A percentile compares a stretch with the other conserved stretches of the same genome.
Evolutionary conservation across 2,888 invertebrate species (phyloP).

Genomic region (Sussaba pulchella): DNA sequence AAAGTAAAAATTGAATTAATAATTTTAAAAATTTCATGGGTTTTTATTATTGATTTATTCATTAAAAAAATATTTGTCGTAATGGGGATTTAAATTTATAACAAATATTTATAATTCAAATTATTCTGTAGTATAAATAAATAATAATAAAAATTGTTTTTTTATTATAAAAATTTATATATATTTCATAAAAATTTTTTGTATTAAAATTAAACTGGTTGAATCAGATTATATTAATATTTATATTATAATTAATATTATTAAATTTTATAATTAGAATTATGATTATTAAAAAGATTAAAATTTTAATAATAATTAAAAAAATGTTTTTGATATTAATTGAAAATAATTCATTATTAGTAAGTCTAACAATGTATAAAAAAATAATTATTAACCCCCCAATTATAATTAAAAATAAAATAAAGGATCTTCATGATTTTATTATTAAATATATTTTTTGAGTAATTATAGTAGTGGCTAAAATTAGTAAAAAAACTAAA

Average conservation of each 20-base stretch:
- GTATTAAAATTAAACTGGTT: conserved; percentile 78
- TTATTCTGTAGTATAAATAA: conserved; percentile 87
- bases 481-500: conserved; percentile 85
- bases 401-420: conserved; percentile 87
- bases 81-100: conserved; percentile 29
- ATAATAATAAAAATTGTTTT: conserved; percentile 80
- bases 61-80: conserved; percentile 64
- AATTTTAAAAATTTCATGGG: conserved; percentile 85
- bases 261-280: conserved; percentile 54
- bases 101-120: conserved; percentile 80
- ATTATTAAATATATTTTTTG: conserved; percentile 83
- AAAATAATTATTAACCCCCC: conserved; percentile 88
- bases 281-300: conserved; percentile 70
- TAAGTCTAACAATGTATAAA: conserved; percentile 87
- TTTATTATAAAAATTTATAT: neutral
- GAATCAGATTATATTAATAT: conserved; percentile 66
- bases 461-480: conserved; percentile 85
- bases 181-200: conserved; percentile 72
- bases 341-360: conserved; percentile 78
- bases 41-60: conserved; percentile 74
- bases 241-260: conserved; percentile 78
- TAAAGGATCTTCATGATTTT: conserved; percentile 86
- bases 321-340: conserved; percentile 74
- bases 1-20: conserved; percentile 87
- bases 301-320: conserved; percentile 74